Conservation (phyloP, 2,888 invertebrate genomes). For the Hemaris fuciformis region DNA sequence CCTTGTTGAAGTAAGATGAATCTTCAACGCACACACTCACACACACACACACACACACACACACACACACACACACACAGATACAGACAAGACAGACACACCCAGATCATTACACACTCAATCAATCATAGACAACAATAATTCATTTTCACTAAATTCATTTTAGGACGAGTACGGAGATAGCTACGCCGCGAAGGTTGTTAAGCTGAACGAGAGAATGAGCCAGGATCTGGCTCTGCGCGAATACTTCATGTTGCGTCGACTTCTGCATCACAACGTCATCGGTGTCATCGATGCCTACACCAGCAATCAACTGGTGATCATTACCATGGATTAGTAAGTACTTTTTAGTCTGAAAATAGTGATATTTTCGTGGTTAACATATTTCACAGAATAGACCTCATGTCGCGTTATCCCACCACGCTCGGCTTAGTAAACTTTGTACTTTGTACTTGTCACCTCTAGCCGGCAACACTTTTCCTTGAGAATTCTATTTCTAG, state of each 20-base stretch:
- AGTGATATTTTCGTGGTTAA: neutral
- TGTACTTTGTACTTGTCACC: no score
- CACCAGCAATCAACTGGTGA: conserved; percentile 74
- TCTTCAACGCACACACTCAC: no score
- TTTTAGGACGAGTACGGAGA: conserved; percentile 46
- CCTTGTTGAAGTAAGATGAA: conserved; percentile 21
- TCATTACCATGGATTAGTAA: conserved; percentile 95
- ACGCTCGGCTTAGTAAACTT: no score
- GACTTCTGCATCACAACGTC: conserved; percentile 91
- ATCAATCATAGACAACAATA: neutral
- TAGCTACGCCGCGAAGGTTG: conserved; percentile 91
- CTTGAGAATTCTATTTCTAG: no score
- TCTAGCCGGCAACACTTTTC: no score
- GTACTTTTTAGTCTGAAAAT: conserved; percentile 49
- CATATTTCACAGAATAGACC: no score
- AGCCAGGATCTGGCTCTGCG: conserved; percentile 56
- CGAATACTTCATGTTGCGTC: conserved; percentile 94
- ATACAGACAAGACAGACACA: no score
- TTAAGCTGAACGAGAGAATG: conserved; percentile 46
- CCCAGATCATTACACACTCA: neutral
- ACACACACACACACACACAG: no score
- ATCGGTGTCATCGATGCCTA: conserved; percentile 78
- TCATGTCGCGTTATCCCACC: no score
- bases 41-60: no score
- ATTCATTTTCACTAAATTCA: no score